Evolutionary conservation across 2,888 invertebrate species (phyloP).

Genomic region (Trimorus sp.): DNA sequence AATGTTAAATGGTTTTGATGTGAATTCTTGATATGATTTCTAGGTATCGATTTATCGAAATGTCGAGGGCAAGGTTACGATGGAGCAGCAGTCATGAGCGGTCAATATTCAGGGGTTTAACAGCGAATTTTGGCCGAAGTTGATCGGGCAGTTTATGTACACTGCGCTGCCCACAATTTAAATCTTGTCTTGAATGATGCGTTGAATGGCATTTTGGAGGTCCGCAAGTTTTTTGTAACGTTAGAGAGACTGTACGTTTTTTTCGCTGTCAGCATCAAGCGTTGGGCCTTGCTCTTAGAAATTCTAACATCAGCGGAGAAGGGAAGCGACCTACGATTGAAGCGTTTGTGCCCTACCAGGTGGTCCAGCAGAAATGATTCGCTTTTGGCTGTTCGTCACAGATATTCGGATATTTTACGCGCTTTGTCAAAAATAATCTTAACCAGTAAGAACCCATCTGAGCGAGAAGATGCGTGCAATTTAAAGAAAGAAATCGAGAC

Average conservation of each 20-base stretch:
- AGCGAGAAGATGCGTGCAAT: conserved; percentile 57
- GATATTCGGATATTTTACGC: conserved; percentile 58
- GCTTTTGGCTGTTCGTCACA: conserved; percentile 68
- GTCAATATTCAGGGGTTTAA: conserved; percentile 50
- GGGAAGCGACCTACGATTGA: conserved; percentile 64
- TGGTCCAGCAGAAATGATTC: conserved; percentile 71
- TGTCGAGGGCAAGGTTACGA: conserved; percentile 64
- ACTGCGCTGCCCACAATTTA: conserved; percentile 61
- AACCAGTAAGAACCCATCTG: conserved; percentile 57
- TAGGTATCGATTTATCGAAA: conserved; percentile 63
- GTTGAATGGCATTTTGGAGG: conserved; percentile 23
- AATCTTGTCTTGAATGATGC: conserved; percentile 61
- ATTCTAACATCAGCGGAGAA: not conserved
- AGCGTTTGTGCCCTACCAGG: conserved; percentile 70
- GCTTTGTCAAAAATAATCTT: conserved; percentile 67
- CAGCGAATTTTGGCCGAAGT: conserved; percentile 42
- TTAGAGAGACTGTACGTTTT: conserved; percentile 38
- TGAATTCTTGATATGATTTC: not conserved
- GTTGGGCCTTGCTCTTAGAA: conserved; percentile 70
- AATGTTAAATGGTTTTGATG: not conserved
- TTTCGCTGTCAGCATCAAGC: conserved; percentile 54
- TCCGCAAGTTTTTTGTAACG: conserved; percentile 29
- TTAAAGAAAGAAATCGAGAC: conserved; percentile 43
- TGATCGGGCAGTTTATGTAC: conserved; percentile 52
- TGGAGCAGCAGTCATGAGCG: conserved; percentile 61